phyloP scores from a whole-genome alignment of 1,140 invertebrate genomes.

The Zeugodacus cucurbitae region DNA sequence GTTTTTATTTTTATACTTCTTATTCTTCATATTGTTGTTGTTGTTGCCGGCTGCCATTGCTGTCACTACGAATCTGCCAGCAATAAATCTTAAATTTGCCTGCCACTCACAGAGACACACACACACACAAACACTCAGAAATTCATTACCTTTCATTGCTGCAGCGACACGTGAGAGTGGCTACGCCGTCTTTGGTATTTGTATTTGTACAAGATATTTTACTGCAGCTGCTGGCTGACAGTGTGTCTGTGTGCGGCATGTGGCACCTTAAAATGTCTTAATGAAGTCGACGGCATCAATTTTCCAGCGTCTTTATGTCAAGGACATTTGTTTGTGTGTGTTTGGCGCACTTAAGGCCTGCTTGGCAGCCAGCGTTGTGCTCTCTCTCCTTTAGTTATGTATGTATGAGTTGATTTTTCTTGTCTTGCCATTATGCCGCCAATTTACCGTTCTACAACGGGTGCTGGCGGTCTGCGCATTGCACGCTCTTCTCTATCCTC shows the following conservation, averaged over 20 bases:
- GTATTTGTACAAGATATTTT: neutral
- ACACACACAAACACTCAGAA: neutral
- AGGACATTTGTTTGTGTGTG: slow-evolving; percentile 47
- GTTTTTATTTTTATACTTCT: neutral
- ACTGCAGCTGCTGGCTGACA: neutral
- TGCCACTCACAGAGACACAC: neutral
- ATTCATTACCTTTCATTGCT: neutral
- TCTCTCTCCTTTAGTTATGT: neutral
- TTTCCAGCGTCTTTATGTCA: slow-evolving; percentile 50
- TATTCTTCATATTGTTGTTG: neutral
- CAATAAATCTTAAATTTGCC: neutral
- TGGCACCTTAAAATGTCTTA: slow-evolving; percentile 52
- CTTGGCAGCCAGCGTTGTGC: no score
- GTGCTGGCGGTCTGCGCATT: neutral
- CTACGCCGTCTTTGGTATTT: neutral
- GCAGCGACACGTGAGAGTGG: neutral
- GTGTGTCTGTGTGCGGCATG: neutral
- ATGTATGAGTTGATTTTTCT: neutral
- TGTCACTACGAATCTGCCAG: neutral
- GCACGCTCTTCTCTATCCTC: neutral
- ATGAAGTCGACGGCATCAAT: slow-evolving; percentile 48
- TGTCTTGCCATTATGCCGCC: neutral
- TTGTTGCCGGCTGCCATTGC: neutral
- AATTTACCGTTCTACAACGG: neutral
- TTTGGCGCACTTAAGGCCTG: neutral